Conservation (phyloP, 2,797 vertebrate species). For the Platyrinchus mystaceus region DNA sequence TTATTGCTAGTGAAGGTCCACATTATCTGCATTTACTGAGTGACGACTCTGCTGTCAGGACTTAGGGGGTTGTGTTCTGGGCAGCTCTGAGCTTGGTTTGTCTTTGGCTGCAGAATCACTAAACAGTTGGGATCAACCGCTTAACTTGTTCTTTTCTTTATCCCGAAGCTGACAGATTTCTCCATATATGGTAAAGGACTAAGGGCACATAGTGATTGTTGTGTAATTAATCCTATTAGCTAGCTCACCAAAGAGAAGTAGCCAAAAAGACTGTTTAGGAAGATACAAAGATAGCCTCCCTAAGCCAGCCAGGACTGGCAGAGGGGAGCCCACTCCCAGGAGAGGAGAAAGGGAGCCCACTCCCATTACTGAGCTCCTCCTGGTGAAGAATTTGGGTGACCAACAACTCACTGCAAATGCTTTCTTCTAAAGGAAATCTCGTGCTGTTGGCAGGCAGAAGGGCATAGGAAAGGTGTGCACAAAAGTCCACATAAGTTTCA, state of each 20-base stretch:
- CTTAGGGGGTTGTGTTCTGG: not conserved
- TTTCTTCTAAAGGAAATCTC: not conserved
- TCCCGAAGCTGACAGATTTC: not conserved
- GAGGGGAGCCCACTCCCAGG: not conserved
- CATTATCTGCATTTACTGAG: not conserved
- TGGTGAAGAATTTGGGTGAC: not conserved
- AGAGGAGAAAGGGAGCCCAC: not conserved
- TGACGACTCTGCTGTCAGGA: not conserved
- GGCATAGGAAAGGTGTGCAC: not conserved
- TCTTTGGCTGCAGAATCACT: not conserved
- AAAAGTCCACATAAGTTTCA: not conserved
- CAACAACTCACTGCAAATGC: not conserved
- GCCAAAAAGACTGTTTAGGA: not conserved
- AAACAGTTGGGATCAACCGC: not conserved
- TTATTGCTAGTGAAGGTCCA: fast-evolving
- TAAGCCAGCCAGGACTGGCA: not conserved
- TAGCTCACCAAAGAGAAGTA: not conserved
- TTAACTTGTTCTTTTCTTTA: not conserved
- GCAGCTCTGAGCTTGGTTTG: not conserved
- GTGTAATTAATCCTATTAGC: not conserved
- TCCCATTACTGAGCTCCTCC: not conserved
- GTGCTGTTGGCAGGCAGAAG: not conserved
- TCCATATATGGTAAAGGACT: fast-evolving
- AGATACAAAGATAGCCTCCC: not conserved
- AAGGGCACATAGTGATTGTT: not conserved